Base-by-base conservation (phyloP, 2,888 invertebrate species). In the Schrankia costaestrigalis region DNA sequence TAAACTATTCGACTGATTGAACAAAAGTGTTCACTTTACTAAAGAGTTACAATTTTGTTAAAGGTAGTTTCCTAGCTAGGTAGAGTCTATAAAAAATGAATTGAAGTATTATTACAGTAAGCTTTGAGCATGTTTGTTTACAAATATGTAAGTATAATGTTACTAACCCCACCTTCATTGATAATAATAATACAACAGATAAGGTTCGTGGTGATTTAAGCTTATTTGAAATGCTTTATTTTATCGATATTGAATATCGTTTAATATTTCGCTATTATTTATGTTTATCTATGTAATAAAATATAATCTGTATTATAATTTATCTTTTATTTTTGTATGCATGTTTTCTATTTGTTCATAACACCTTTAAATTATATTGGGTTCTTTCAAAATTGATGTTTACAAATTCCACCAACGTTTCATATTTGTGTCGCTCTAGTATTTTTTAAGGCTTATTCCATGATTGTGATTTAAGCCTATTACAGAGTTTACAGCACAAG, bases 251-350 rank as follows among this genome's bases (percentile, higher is more conserved):
- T 15, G 32, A 35, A 37, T 55, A 54, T 51, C 56, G 52, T 37
- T 41, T 45, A 36, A 33, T 39, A 9, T 43, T n/a, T 52, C 40
- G 41, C 39, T 39, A 40, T 39, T 55, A 30, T 70, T 57, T 54
- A 55, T n/a, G n/a, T 59, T 51, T 51, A 53, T 58, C 52, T 50
- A 44, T 58, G 26, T 31, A 69, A 63, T 69, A 65, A 66, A 68
- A 34, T 50, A 40, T 51, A 32, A 38, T 47, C 31, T 45, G 26
- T 38, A 48, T 50, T 50, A 35, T 53, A 35, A n/a, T 50, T 50
- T 55, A 57, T 63, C 59, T 60, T 70, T 66, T 71, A 57, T 60
- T 57, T 62, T 49, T 27, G 39, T 39, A 41, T 50, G 49, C 50
- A 53, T 48, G 55, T 42, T 41, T 26, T 35, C 41, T 32, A 41